Evolutionary conservation across 2,113 vertebrate genomes (phyloP).

Genomic region (Canis aureus): DNA sequence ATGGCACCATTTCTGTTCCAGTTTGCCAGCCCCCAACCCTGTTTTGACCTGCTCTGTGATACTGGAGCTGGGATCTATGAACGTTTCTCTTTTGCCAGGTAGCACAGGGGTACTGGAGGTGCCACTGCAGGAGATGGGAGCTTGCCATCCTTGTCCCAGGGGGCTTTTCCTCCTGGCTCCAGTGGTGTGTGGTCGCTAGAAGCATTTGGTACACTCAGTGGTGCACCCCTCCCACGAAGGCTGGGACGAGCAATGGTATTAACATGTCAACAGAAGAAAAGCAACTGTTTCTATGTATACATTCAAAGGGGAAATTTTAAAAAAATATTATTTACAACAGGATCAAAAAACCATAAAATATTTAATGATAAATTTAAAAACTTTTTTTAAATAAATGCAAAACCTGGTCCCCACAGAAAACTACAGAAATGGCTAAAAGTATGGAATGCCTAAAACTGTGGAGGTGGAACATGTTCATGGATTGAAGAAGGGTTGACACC

Average conservation of each 20-base stretch:
- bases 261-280: not conserved
- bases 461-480: not conserved
- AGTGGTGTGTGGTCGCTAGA: not conserved
- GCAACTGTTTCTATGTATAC: not conserved
- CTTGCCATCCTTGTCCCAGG: not conserved
- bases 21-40: not conserved
- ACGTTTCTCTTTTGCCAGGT: not conserved
- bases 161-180: not conserved
- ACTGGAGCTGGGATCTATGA: not conserved
- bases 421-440: not conserved
- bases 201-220: not conserved
- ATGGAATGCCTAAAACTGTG: not conserved
- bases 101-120: too few relatives aligned
- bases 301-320: not conserved
- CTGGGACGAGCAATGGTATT: not conserved
- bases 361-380: not conserved
- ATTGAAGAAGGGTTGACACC: not conserved
- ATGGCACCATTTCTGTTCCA: not conserved
- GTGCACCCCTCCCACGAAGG: not conserved
- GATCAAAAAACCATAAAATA: not conserved
- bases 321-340: not conserved
- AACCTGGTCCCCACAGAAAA: not conserved
- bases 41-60: not conserved
- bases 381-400: not conserved
- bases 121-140: not conserved